Evolutionary conservation across 2,888 invertebrate species (phyloP), one percentile per base, ranked within the genome.

Genomic region (Tryphoninae sp.): DNA sequence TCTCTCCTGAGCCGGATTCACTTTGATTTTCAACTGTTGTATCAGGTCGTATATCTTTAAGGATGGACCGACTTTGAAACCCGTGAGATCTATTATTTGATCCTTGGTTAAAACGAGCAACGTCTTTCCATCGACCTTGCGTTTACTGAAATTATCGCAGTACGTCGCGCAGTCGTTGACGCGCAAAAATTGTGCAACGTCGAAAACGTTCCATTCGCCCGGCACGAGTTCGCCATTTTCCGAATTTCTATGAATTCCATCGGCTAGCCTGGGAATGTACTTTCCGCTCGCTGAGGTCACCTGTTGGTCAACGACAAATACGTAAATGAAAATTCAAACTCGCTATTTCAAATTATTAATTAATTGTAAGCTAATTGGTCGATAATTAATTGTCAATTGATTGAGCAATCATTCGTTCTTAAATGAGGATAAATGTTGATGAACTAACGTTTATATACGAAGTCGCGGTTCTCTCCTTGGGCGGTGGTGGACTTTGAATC

Each of bases 31-130:
- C 72, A 98, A 94, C 91, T 98, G 97, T 89, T 97, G 97, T 89
- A 98, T 97, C 85, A 98, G 94, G 93, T 98, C 97, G 90, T 95
- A 96, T 88, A 98, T 98, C 93, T 98, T 98, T 81, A 98, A 92
- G 19, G 98, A 97, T 7, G 98, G 98, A 1, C 98, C 98, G 80
- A 98, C 98, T 94, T 98, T 98, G 94, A 97, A 98, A 86, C 97
- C 96, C 26, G 98, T 95, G 83, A 98, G 93, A 88, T 96, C 96
- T 87, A 98, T 95, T 84, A 98, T 96, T 92, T 98, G 96, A 91
- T 98, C 98, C 93, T 98, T 97, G 68, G 96, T 96, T 80, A 98
- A 93, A 84, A 95, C 94, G 81, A 98, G 93, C 89, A 98, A 93
- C 89, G 94, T 94, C 81, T 95, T 95, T 0, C 98, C 98, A 86